Percentiles rank a stretch among this genome's conserved stretches.
These are phyloP conservation scores for Microcebus lehilahytsara DNA, from an alignment of 2,113 vertebrate species.

Conservation along the genomic window DNA sequence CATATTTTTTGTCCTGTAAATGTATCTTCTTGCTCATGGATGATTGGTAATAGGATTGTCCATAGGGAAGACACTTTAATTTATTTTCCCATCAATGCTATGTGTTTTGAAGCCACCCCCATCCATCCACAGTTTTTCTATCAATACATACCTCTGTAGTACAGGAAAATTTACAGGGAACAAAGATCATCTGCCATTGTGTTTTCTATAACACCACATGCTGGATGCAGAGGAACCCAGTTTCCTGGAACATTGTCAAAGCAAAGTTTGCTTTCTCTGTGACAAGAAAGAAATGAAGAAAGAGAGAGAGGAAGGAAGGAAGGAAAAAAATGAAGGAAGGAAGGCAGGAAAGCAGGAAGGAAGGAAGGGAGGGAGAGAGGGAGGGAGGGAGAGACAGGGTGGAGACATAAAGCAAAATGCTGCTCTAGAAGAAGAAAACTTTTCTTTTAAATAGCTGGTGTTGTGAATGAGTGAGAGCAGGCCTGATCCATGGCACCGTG, in stretches of 20 bases:
- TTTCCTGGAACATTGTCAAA: background rate
- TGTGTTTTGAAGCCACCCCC: background rate
- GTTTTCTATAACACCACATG: background rate
- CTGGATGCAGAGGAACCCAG: background rate
- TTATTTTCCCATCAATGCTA: background rate
- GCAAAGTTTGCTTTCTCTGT: background rate
- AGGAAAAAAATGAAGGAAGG: background rate
- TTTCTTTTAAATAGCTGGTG: background rate
- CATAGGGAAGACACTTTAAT: background rate
- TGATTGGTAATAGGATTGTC: background rate
- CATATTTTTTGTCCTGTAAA: background rate
- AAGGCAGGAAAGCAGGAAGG: background rate
- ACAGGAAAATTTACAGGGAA: background rate
- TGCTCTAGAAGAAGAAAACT: background rate
- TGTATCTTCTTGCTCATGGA: background rate
- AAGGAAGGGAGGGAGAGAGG: background rate
- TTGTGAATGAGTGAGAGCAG: fast-evolving
- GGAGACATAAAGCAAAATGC: background rate
- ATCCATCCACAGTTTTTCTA: background rate
- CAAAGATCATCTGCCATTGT: background rate
- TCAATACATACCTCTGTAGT: background rate
- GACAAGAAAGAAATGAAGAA: background rate
- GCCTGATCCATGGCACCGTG: fast-evolving
- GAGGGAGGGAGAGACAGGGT: background rate
- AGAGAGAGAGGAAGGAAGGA: background rate